These are phyloP conservation scores for Oscheius sp. DNA, from an alignment of 2,888 invertebrate species.

Conservation along the genomic window DNA sequence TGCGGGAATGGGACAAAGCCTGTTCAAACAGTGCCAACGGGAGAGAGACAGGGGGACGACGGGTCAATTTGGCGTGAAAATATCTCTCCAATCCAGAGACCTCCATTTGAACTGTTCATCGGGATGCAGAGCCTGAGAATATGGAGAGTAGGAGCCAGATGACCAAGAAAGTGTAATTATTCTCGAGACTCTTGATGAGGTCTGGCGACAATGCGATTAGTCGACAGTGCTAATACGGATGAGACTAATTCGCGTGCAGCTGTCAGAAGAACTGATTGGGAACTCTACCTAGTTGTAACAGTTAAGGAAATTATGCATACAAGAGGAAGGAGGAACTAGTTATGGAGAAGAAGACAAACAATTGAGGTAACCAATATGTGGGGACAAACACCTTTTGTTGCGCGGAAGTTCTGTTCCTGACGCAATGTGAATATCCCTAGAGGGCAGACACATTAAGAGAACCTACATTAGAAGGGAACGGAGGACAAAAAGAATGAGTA, in stretches of 20 bases:
- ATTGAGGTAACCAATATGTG: background rate
- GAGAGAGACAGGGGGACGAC: background rate
- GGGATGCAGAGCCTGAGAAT: background rate
- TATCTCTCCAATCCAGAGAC: background rate
- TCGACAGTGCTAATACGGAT: constrained; percentile 23
- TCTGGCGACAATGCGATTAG: constrained; percentile 24
- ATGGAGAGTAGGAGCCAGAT: no score
- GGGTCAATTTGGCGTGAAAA: constrained; percentile 30
- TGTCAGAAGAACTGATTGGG: background rate
- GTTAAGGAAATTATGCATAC: background rate
- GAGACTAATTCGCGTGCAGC: background rate
- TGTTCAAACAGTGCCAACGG: constrained; percentile 24
- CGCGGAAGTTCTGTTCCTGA: constrained; percentile 16
- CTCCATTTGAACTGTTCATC: constrained; percentile 13
- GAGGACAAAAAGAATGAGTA: background rate
- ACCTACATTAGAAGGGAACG: background rate
- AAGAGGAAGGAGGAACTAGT: background rate
- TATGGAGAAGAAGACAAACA: constrained; percentile 4
- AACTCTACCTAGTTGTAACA: background rate
- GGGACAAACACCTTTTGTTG: constrained; percentile 10
- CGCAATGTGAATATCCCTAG: background rate
- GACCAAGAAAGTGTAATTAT: no score
- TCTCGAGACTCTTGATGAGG: background rate
- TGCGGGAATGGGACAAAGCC: constrained; percentile 23
- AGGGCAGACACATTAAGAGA: constrained; percentile 3